Percentiles rank a stretch among this genome's conserved stretches.
Conservation (phyloP, 2,797 vertebrate species). For the Neopelma chrysocephalum region DNA sequence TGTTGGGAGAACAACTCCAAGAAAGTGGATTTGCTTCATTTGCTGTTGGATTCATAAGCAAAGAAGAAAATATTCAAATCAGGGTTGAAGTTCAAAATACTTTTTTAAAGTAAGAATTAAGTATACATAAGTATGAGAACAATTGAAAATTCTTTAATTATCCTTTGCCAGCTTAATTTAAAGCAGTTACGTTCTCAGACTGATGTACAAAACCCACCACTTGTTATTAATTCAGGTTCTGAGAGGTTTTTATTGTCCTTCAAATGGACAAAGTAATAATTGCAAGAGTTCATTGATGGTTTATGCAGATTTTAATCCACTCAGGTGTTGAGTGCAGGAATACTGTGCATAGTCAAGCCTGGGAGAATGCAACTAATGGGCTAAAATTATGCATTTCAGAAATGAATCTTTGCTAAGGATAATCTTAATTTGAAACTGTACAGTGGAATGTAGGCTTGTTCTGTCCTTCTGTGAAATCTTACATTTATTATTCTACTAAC, state of each 20-base stretch:
- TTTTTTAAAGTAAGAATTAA: background rate
- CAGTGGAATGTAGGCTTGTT: background rate
- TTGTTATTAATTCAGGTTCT: background rate
- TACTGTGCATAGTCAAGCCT: background rate
- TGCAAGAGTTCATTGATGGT: background rate
- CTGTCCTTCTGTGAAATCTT: background rate
- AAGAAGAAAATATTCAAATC: background rate
- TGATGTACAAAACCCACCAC: background rate
- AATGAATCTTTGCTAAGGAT: background rate
- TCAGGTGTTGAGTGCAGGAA: background rate
- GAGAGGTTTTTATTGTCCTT: background rate
- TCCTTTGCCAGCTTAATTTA: background rate
- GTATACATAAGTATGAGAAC: background rate
- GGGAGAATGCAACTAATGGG: background rate
- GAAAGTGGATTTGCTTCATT: background rate
- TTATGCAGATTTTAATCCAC: background rate
- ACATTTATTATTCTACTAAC: constrained; percentile 8
- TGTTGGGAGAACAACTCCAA: background rate
- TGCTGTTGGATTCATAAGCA: background rate
- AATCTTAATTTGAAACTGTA: background rate
- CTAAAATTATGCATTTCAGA: background rate
- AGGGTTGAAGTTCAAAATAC: background rate
- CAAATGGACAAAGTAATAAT: background rate
- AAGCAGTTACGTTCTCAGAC: background rate
- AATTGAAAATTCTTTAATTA: background rate